A percentile compares a stretch with the other conserved stretches of the same genome.
phyloP scores from a whole-genome alignment of 2,113 vertebrate species.

The Echinops telfairi region DNA sequence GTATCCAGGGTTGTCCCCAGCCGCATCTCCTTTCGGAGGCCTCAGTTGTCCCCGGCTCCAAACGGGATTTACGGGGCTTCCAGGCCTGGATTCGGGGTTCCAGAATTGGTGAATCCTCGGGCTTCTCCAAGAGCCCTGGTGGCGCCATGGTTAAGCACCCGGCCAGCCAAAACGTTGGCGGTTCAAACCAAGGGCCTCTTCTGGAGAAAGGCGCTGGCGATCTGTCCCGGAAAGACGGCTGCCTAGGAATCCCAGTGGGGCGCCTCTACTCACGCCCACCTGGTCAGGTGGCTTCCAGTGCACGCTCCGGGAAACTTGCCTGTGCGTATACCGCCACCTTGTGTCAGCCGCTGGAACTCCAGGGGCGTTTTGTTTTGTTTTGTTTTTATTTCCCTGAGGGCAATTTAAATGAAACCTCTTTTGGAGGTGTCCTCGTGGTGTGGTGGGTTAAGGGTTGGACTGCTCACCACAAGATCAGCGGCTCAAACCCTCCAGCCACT shows the following conservation, averaged over 20 bases:
- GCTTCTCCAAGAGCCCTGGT: neutral
- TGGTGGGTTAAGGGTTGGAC: neutral
- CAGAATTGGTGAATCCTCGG: accelerated
- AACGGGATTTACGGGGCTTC: neutral
- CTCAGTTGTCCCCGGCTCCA: neutral
- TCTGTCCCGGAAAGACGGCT: neutral
- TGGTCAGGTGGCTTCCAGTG: neutral
- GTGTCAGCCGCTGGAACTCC: neutral
- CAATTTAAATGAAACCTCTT: neutral
- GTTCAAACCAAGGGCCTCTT: neutral
- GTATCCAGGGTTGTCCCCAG: neutral
- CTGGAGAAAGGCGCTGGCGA: neutral
- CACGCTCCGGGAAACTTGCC: constrained; percentile 5
- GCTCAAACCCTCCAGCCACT: neutral
- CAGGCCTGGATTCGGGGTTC: neutral
- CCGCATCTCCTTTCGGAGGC: neutral
- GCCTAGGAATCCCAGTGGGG: neutral
- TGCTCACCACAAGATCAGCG: neutral
- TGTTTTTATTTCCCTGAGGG: neutral
- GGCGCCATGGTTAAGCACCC: neutral
- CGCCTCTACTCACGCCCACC: neutral
- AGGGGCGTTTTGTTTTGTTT: neutral
- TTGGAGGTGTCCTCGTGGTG: neutral
- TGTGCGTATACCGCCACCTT: constrained; percentile 34
- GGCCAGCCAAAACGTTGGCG: neutral